phyloP scores from a whole-genome alignment of 2,113 vertebrate genomes.

The Strix uralensis region DNA sequence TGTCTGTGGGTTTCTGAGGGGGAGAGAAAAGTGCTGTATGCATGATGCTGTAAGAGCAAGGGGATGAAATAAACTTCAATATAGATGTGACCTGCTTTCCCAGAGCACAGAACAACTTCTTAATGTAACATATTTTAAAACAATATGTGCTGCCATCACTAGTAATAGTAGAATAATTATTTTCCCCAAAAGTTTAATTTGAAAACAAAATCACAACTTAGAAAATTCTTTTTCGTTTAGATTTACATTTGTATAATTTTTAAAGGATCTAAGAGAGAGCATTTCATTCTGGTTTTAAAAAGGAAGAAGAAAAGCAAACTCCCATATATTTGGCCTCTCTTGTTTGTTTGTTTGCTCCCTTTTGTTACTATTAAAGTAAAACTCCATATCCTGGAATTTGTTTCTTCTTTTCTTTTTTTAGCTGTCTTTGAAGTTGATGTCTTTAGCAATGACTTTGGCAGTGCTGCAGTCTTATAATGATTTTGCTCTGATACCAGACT shows the following conservation, averaged over 20 bases:
- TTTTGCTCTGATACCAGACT: neutral
- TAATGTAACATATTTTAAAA: neutral
- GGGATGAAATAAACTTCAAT: neutral
- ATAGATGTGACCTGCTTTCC: neutral
- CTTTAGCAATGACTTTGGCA: slow-evolving; percentile 19
- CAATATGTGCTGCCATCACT: neutral
- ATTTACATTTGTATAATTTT: neutral
- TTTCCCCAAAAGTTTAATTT: neutral
- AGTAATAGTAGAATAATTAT: neutral
- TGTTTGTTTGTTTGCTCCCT: slow-evolving; percentile 28
- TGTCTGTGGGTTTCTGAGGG: neutral
- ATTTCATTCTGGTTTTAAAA: neutral
- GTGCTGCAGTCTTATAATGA: neutral
- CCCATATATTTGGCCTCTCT: neutral
- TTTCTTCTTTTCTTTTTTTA: slow-evolving; percentile 20
- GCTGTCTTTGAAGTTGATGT: slow-evolving; percentile 34
- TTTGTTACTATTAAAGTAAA: slow-evolving; percentile 21
- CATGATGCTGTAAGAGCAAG: neutral
- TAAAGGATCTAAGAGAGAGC: neutral
- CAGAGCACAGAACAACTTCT: neutral
- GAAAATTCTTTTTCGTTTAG: neutral
- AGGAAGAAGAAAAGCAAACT: neutral
- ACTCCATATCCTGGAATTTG: neutral
- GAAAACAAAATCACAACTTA: neutral
- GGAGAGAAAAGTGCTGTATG: neutral